Percentiles rank a stretch among this genome's conserved stretches.
These are phyloP conservation scores for Plebejus melissa DNA, from an alignment of 2,888 invertebrate species.

Conservation along the genomic window DNA sequence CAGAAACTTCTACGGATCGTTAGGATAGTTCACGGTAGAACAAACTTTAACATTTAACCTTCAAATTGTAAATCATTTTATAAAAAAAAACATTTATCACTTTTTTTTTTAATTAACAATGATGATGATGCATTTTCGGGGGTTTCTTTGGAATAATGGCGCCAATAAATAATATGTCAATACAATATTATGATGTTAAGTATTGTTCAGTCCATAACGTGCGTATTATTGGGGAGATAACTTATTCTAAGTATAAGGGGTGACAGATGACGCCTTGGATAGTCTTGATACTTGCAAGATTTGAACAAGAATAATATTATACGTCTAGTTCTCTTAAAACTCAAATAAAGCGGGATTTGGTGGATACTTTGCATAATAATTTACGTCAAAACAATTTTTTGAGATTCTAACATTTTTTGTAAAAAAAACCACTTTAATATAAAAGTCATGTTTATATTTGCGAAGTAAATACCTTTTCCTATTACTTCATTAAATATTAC, in stretches of 20 bases:
- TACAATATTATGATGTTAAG: slow-evolving; percentile 71
- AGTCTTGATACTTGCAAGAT: slow-evolving; percentile 32
- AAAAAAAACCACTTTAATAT: too few relatives aligned
- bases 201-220: slow-evolving; percentile 53
- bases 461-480: too few relatives aligned
- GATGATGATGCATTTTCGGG: slow-evolving; percentile 8
- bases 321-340: too few relatives aligned
- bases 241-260: slow-evolving; percentile 61
- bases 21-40: not conserved
- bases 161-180: slow-evolving; percentile 62
- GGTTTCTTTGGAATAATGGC: slow-evolving; percentile 18
- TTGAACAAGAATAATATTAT: not conserved
- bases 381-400: too few relatives aligned
- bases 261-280: slow-evolving; percentile 39
- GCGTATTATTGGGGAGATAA: slow-evolving; percentile 68
- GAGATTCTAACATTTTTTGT: too few relatives aligned
- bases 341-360: too few relatives aligned
- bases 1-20: not conserved
- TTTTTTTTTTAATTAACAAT: slow-evolving; percentile 7
- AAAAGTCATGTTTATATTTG: too few relatives aligned
- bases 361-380: too few relatives aligned
- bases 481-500: too few relatives aligned
- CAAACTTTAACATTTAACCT: not conserved
- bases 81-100: not conserved
- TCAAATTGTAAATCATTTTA: not conserved